These are phyloP conservation scores for Acronicta alni DNA, from an alignment of 2,888 invertebrate genomes.

Conservation along the genomic window DNA sequence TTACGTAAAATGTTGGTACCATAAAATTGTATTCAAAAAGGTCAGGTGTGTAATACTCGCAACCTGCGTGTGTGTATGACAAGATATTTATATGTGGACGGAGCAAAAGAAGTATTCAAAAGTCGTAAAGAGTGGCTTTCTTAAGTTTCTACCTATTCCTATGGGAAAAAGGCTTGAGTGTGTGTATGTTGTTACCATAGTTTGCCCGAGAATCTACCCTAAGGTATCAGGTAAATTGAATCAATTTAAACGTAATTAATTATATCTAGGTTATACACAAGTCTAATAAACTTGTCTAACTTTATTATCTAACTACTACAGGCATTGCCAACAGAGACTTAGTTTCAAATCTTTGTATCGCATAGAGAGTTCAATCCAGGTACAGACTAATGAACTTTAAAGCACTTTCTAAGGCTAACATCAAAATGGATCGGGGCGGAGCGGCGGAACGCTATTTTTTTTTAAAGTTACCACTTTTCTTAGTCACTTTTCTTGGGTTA, in stretches of 20 bases:
- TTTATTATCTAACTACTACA: conserved; percentile 22
- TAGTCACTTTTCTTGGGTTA: no score
- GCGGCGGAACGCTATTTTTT: background rate
- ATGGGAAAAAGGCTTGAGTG: no score
- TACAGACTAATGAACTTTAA: background rate
- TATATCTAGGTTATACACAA: background rate
- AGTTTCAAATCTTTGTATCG: conserved; percentile 17
- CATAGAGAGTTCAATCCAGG: conserved; percentile 21
- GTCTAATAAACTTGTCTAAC: background rate
- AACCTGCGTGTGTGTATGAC: no score
- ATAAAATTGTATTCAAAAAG: no score
- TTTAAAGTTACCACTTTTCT: background rate
- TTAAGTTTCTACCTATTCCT: no score
- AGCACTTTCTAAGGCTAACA: background rate
- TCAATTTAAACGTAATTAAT: background rate
- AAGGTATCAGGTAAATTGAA: background rate
- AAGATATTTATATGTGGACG: no score
- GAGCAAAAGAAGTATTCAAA: no score
- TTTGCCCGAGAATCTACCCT: background rate
- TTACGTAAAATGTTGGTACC: no score
- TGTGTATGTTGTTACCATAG: background rate
- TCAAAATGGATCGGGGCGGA: background rate
- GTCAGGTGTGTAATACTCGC: no score
- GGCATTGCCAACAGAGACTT: conserved; percentile 22
- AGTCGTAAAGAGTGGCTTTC: no score